phyloP scores from a whole-genome alignment of 1,140 invertebrate genomes.

The Megalopta genalis region DNA sequence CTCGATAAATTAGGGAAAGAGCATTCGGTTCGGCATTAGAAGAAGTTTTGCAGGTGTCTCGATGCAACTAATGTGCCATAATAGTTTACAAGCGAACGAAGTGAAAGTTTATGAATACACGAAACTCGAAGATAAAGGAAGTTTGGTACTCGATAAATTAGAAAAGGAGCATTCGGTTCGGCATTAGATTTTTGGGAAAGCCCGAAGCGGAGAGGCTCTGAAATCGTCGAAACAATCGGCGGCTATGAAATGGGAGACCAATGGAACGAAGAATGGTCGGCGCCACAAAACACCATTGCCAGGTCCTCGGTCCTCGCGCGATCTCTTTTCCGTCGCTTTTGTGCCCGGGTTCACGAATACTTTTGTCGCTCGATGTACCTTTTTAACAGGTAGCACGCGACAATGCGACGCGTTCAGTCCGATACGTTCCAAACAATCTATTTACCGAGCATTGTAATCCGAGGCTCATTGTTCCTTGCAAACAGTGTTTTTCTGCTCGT shows the following conservation, averaged over 20 bases:
- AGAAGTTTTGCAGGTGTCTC: too few relatives aligned
- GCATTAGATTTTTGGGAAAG: too few relatives aligned
- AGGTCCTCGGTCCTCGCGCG: not conserved
- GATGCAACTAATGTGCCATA: too few relatives aligned
- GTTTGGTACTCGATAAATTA: too few relatives aligned
- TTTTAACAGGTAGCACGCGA: constrained; percentile 46
- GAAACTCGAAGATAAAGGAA: too few relatives aligned
- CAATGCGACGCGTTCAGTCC: constrained; percentile 59
- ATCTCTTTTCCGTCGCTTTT: constrained; percentile 32
- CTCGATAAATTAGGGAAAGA: too few relatives aligned
- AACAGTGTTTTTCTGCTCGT: constrained; percentile 60
- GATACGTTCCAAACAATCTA: constrained; percentile 69
- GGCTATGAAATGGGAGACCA: not conserved
- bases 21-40: too few relatives aligned
- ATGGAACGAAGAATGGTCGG: not conserved
- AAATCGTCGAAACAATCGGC: not conserved
- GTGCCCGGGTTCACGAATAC: constrained; percentile 22
- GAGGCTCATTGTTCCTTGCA: constrained; percentile 68
- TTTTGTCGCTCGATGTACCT: constrained; percentile 55
- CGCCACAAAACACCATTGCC: not conserved
- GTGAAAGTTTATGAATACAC: too few relatives aligned
- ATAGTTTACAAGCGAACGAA: too few relatives aligned
- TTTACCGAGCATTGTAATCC: constrained; percentile 73
- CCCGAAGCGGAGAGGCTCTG: not conserved
- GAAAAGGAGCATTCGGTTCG: too few relatives aligned